Evolutionary conservation across 2,113 vertebrate species (phyloP).

Genomic region (Rhineura floridana): DNA sequence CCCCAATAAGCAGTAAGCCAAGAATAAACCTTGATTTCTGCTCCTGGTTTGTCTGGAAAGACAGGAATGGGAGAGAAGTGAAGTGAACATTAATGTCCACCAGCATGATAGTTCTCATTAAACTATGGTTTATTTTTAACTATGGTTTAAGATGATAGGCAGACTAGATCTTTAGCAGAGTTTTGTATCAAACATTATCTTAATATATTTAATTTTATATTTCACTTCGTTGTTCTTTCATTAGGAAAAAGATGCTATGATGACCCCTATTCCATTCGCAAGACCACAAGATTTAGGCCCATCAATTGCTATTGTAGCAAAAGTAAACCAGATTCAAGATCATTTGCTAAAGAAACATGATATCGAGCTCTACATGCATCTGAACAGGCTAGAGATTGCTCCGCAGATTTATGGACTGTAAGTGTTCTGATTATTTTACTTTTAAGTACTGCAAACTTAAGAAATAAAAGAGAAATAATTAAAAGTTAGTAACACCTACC

Average conservation of each 20-base stretch:
- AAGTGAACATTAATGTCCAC: no score
- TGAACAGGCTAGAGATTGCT: slow-evolving; percentile 96
- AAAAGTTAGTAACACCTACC: background rate
- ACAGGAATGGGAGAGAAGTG: no score
- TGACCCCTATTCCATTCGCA: slow-evolving; percentile 94
- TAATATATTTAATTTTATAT: slow-evolving; percentile 36
- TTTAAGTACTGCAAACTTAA: slow-evolving; percentile 24
- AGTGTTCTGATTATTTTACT: slow-evolving; percentile 73
- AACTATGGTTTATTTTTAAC: no score
- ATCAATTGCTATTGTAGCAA: slow-evolving; percentile 95
- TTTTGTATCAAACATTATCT: background rate
- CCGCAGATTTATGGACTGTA: slow-evolving; percentile 98
- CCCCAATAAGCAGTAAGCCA: no score
- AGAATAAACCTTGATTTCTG: no score
- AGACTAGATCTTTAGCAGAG: background rate
- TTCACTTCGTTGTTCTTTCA: slow-evolving; percentile 22
- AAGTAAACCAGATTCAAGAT: slow-evolving; percentile 98
- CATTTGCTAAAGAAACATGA: slow-evolving; percentile 96
- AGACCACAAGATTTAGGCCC: slow-evolving; percentile 94
- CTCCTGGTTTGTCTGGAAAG: no score
- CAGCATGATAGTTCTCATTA: no score
- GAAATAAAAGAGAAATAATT: background rate
- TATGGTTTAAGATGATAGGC: no score
- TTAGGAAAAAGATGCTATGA: slow-evolving; percentile 92
- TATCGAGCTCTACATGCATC: slow-evolving; percentile 94